phyloP scores from a whole-genome alignment of 1,140 invertebrate species.

The Andricus grossulariae region DNA sequence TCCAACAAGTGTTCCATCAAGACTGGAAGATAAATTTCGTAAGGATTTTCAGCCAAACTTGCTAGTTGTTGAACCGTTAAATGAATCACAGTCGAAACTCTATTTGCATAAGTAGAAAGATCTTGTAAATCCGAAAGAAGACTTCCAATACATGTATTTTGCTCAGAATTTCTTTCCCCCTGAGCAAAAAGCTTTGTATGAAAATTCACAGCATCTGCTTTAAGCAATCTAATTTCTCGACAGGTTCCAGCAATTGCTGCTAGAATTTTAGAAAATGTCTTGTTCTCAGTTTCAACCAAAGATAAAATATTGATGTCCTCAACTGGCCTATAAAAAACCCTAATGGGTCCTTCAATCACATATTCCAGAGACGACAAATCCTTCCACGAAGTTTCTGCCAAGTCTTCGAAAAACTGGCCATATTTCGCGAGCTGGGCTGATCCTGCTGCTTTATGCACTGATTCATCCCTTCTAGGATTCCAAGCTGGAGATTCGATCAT shows the following conservation, averaged over 20 bases:
- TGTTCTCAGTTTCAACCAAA: slow-evolving; percentile 88
- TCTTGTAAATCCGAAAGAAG: slow-evolving; percentile 68
- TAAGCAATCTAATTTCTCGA: slow-evolving; percentile 84
- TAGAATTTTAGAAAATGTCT: slow-evolving; percentile 88
- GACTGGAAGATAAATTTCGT: slow-evolving; percentile 68
- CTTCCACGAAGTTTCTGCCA: slow-evolving; percentile 72
- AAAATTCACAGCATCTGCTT: slow-evolving; percentile 82
- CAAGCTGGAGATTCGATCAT: slow-evolving; percentile 71
- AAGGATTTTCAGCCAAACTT: slow-evolving; percentile 56
- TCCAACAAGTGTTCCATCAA: slow-evolving; percentile 80
- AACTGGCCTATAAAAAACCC: slow-evolving; percentile 78
- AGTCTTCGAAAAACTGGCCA: slow-evolving; percentile 84
- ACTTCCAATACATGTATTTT: slow-evolving; percentile 58
- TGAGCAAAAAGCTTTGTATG: slow-evolving; percentile 80
- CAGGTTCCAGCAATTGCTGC: slow-evolving; percentile 87
- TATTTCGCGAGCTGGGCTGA: slow-evolving; percentile 82
- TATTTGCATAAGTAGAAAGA: slow-evolving; percentile 74
- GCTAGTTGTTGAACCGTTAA: slow-evolving; percentile 66
- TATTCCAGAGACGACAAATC: slow-evolving; percentile 68
- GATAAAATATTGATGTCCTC: slow-evolving; percentile 83
- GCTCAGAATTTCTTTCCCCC: slow-evolving; percentile 76
- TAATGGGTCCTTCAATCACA: slow-evolving; percentile 76
- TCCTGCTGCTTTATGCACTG: slow-evolving; percentile 77
- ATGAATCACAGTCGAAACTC: slow-evolving; percentile 63
- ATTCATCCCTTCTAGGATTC: slow-evolving; percentile 66